Percentiles rank a stretch among this genome's conserved stretches.
phyloP scores from a whole-genome alignment of 2,888 invertebrate species.

The Sthenelais limicola region DNA sequence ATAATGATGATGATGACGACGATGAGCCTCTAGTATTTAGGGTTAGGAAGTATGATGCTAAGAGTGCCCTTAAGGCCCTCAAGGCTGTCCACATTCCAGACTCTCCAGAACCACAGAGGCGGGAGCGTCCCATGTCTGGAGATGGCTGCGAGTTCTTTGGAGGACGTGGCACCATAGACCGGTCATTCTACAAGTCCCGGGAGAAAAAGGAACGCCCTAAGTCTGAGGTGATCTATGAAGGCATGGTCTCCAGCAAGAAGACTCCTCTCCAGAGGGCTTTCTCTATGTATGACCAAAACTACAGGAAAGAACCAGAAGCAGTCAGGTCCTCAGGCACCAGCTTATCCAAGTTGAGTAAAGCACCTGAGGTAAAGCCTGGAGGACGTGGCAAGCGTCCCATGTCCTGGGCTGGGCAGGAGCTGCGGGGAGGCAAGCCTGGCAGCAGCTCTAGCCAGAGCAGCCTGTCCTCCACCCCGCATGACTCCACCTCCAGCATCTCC shows the following conservation, averaged over 20 bases:
- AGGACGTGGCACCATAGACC: not conserved
- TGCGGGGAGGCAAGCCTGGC: not conserved
- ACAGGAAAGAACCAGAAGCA: not conserved
- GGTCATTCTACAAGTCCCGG: conserved; percentile 2
- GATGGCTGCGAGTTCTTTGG: not conserved
- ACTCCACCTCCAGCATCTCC: not conserved
- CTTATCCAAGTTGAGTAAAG: not conserved
- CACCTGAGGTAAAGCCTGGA: conserved; percentile 4
- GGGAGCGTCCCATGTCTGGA: not conserved
- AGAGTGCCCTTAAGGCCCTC: conserved; percentile 22
- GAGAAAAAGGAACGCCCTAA: conserved; percentile 12
- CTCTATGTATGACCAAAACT: conserved; percentile 22
- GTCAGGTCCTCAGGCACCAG: not conserved
- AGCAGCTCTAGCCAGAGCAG: conserved; percentile 13
- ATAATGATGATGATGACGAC: conserved; percentile 20
- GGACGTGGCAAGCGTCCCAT: conserved; percentile 2
- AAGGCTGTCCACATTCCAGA: conserved; percentile 1
- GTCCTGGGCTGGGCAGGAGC: conserved; percentile 22
- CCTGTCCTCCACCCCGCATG: not conserved
- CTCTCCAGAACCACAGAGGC: conserved; percentile 1
- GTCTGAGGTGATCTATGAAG: conserved; percentile 27
- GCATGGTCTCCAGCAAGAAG: conserved; percentile 16
- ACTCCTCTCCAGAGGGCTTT: not conserved
- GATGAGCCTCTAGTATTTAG: not conserved
- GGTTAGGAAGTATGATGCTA: conserved; percentile 20